A percentile compares a stretch with the other conserved stretches of the same genome.
These are phyloP conservation scores for Crossaster papposus DNA, from an alignment of 53 echinoderm and acorn worm species.

Conservation along the genomic window DNA sequence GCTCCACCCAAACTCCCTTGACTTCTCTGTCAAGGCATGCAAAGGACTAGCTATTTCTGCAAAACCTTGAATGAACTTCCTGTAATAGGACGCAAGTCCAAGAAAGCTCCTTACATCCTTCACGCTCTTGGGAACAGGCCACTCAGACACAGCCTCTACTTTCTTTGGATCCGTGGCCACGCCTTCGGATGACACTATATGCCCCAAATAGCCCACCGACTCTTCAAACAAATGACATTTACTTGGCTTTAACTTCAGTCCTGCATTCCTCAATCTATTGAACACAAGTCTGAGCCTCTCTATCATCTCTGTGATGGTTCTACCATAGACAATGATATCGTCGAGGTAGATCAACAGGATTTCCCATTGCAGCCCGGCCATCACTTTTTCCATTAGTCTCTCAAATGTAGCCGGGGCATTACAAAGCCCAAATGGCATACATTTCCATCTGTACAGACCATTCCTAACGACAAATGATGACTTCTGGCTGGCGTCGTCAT, in stretches of 20 bases:
- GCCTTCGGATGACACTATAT: constrained; percentile 27
- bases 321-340: background rate
- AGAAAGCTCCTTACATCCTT: constrained; percentile 52
- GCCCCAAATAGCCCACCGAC: constrained; percentile 39
- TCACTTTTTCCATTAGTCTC: constrained; percentile 31
- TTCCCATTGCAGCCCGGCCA: constrained; percentile 32
- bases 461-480: constrained; percentile 20
- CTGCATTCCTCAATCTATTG: constrained; percentile 7
- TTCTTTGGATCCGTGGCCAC: constrained; percentile 51
- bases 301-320: constrained; percentile 25
- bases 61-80: constrained; percentile 49
- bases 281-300: constrained; percentile 3
- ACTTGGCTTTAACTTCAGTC: constrained; percentile 18
- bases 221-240: constrained; percentile 33
- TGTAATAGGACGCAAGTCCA: constrained; percentile 55
- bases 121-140: constrained; percentile 32
- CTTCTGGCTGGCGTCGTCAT: constrained; percentile 32
- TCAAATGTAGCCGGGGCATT: constrained; percentile 45
- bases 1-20: constrained; percentile 32
- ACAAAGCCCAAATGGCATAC: constrained; percentile 15
- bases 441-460: no score
- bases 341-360: constrained; percentile 39
- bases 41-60: constrained; percentile 56
- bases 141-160: constrained; percentile 22
- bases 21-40: constrained; percentile 37